Base-by-base conservation (phyloP, 2,113 vertebrate species). In the Hyaena hyaena region DNA sequence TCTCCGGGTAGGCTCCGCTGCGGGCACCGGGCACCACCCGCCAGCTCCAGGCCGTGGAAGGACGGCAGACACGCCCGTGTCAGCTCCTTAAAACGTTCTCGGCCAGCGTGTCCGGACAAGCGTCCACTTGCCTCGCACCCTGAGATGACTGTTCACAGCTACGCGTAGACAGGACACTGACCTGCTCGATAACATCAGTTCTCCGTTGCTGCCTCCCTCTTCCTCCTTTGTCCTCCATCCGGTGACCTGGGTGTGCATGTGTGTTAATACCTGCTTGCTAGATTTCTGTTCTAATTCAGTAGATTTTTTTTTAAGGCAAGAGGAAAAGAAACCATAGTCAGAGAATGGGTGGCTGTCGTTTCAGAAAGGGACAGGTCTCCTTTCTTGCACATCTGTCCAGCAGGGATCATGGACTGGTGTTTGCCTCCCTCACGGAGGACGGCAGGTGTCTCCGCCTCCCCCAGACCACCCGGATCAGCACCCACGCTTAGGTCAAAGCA, bases 121-220 rank as follows among this genome's bases (percentile, higher is more conserved):
- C 45, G 55, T 58, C 93, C 96, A 71, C 17, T 69, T 89, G 61
- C 95, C 88, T 83, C 10, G 7, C 96, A 88, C 89, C 96, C 85
- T 45, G 84, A 10, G 80, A 80, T 23, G 96, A 87, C 95, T 95
- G 94, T 88, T 97, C 96, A 79, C 97, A 96, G 96, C 96, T 98
- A 96, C 96, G 7, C 94, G 88, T 93, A 93, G 96, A 63, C 87
- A 85, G 76, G 76, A 33, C 76, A 35, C 7, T 92, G 90, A 73
- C 84, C 63, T 33, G 39, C 74, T 81, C 96, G 93, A 17, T 84
- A 80, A 5, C 89, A 23, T 83, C 73, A 39, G 80, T 63, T 92
- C 85, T 65, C 7, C 1, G 55, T n/a, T 71, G 61, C 85, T 89
- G 58, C 96, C 69, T 53, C 93, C 84, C 28, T 48, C 0, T 69